Percentiles rank a stretch among this genome's conserved stretches.
phyloP scores from a whole-genome alignment of 2,888 invertebrate genomes.

The Adelphocoris suturalis region DNA sequence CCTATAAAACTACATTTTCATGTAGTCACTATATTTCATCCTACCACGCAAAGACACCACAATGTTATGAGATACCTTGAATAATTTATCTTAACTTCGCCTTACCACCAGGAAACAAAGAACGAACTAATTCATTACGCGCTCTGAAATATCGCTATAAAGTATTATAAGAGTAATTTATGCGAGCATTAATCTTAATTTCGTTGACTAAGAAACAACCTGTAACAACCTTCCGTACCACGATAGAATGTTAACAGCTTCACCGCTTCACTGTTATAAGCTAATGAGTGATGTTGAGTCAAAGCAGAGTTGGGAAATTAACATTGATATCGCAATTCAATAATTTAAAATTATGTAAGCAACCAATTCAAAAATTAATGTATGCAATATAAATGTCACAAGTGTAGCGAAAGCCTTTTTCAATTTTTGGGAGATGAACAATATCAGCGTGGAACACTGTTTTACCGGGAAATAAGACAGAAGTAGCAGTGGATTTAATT shows the following conservation, averaged over 20 bases:
- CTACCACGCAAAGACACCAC: background rate
- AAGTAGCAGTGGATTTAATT: too few relatives aligned
- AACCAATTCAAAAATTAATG: too few relatives aligned
- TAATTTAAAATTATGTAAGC: too few relatives aligned
- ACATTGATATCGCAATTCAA: too few relatives aligned
- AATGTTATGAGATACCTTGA: background rate
- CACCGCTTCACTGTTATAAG: background rate
- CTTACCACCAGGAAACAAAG: background rate
- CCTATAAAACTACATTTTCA: too few relatives aligned
- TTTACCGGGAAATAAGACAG: too few relatives aligned
- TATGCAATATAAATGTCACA: too few relatives aligned
- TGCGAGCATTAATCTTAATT: slow-evolving; percentile 20
- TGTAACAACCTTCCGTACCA: background rate
- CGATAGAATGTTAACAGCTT: too few relatives aligned
- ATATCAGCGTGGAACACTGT: too few relatives aligned
- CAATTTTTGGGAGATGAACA: too few relatives aligned
- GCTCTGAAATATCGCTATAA: background rate
- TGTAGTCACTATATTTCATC: background rate
- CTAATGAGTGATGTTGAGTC: background rate
- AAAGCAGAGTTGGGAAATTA: background rate
- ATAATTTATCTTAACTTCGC: background rate
- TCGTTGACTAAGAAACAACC: background rate
- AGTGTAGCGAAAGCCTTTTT: too few relatives aligned
- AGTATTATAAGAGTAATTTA: slow-evolving; percentile 11
- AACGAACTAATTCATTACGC: background rate